A percentile compares a stretch with the other conserved stretches of the same genome.
These are phyloP conservation scores for Dendroctonus valens DNA, from an alignment of 1,140 invertebrate genomes.

Conservation along the genomic window DNA sequence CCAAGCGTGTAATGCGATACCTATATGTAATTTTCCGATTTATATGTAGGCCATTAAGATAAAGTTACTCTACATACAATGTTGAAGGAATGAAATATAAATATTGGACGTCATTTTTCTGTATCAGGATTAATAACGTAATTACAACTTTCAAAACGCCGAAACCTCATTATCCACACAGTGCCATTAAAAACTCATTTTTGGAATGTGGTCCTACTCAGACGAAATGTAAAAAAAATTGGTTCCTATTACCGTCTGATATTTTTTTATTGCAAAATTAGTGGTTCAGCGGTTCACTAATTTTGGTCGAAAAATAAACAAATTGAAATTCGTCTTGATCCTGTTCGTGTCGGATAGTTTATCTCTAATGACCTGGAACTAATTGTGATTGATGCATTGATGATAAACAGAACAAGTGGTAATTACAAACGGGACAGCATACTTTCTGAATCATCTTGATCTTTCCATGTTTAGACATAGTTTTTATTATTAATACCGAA, in stretches of 20 bases:
- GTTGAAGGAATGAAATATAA: too few species aligned
- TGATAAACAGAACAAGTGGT: too few species aligned
- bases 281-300: conserved; percentile 5
- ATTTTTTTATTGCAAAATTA: conserved; percentile 17
- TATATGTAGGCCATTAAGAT: too few species aligned
- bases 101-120: not conserved
- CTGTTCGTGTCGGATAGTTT: not conserved
- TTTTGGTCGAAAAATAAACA: conserved; percentile 18
- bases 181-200: conserved; percentile 26
- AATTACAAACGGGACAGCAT: too few species aligned
- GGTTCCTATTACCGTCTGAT: not conserved
- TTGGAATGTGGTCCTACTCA: conserved; percentile 6
- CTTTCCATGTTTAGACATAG: too few species aligned
- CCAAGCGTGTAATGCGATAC: too few species aligned
- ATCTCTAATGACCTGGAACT: too few species aligned
- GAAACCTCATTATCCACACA: conserved; percentile 14
- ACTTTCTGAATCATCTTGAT: too few species aligned
- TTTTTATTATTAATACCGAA: too few species aligned
- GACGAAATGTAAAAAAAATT: conserved; percentile 5
- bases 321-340: not conserved
- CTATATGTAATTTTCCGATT: too few species aligned
- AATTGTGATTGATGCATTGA: too few species aligned
- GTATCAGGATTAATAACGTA: conserved; percentile 15
- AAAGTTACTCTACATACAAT: too few species aligned
- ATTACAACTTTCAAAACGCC: conserved; percentile 14